Base-by-base conservation (phyloP, 2,888 invertebrate genomes). In the Lathronympha strigana region DNA sequence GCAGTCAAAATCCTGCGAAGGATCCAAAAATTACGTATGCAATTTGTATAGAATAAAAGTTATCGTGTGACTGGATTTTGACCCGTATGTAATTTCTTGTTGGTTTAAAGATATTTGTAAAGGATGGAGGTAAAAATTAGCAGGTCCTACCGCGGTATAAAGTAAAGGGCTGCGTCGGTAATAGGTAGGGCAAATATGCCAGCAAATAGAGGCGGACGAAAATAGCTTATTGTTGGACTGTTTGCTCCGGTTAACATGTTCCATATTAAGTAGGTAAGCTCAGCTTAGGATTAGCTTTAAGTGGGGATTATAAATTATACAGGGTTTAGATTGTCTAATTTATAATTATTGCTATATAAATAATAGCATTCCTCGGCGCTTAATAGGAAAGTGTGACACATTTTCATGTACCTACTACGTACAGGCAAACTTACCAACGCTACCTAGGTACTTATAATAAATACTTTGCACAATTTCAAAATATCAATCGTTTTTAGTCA, bases 131-230 rank as follows among this genome's bases (percentile, higher is more conserved):
- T 63, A 58, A 55, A 60, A 68, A 70, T 70, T 70, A 70, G 69
- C 70, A 67, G 63, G 62, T 70, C 62, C 70, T 70, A 70, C 70
- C 69, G 70, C 70, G 70, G 70, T 60, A 55, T 31, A 49, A 23
- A 45, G 38, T 55, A 58, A 68, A 66, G 68, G 67, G 50, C 53
- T 61, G 61, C 38, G 45, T 49, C 40, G 61, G 54, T 70, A 69
- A 70, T 70, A 70, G 63, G 54, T 49, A 66, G 54, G 40, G 67
- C 54, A 66, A 70, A 70, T 66, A 63, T 19, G 25, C n/a, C 31
- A 36, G 61, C 28, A 61, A 66, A 66, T 54, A 61, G 43, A 58
- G 40, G 45, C 38, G 43, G 66, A 66, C 66, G 60, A 66, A 66
- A 66, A 61, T 66, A 66, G 66, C 61, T 61, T 66, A 66, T 66